Conservation (phyloP, 2,888 invertebrate genomes). For the Melanotus villosus region DNA sequence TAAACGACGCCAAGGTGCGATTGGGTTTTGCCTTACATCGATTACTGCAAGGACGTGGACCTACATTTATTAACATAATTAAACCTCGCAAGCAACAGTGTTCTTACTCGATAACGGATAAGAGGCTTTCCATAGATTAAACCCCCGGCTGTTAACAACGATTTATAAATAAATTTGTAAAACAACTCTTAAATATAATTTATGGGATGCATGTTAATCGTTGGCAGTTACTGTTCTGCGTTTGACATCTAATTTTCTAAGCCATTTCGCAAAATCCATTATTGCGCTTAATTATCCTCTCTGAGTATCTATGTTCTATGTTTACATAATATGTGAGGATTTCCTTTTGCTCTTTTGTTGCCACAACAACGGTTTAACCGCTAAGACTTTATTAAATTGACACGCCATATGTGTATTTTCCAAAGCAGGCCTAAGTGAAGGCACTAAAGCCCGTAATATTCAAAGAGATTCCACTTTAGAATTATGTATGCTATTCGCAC, state of each 20-base stretch:
- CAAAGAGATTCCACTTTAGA: background rate
- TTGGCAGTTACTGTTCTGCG: background rate
- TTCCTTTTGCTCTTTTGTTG: constrained; percentile 8
- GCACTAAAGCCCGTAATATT: background rate
- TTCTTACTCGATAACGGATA: constrained; percentile 25
- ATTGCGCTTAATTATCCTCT: constrained; percentile 16
- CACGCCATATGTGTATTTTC: too few relatives aligned
- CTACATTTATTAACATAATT: constrained; percentile 38
- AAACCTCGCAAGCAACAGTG: constrained; percentile 34
- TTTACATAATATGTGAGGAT: background rate
- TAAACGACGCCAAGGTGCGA: constrained; percentile 35
- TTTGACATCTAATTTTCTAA: constrained; percentile 25
- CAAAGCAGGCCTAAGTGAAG: too few relatives aligned
- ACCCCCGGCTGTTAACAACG: background rate
- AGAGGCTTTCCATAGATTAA: constrained; percentile 16
- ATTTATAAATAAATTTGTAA: constrained; percentile 2
- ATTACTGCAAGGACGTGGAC: constrained; percentile 36
- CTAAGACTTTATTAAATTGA: background rate
- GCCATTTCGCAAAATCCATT: constrained; percentile 16
- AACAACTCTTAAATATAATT: background rate
- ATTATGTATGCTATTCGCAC: background rate
- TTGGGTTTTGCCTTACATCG: constrained; percentile 35
- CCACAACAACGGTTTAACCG: background rate
- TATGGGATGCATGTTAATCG: background rate
- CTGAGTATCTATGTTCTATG: background rate